phyloP scores from a whole-genome alignment of 2,113 vertebrate species.

The Girardinichthys multiradiatus region DNA sequence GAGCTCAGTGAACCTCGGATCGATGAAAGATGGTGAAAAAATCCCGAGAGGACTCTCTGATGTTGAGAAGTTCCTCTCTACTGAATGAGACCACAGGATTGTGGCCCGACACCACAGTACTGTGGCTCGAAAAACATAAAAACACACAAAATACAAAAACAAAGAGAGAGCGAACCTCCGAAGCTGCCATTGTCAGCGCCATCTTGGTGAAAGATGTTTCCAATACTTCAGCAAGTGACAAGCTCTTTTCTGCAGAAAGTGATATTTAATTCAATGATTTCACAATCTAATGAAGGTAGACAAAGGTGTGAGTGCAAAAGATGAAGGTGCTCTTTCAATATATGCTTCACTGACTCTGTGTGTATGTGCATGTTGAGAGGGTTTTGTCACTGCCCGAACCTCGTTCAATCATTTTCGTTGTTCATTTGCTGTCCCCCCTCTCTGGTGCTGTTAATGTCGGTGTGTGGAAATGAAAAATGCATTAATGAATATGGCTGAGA shows the following conservation, averaged over 20 bases:
- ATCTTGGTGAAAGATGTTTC: not conserved
- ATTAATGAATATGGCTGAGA: slow-evolving; percentile 54
- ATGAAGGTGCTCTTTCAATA: slow-evolving; percentile 23
- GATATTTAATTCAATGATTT: slow-evolving; percentile 45
- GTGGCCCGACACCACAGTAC: too few relatives aligned
- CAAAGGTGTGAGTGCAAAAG: slow-evolving; percentile 7
- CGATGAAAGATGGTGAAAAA: too few relatives aligned
- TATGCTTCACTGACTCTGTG: slow-evolving; percentile 21
- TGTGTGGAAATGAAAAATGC: slow-evolving; percentile 57
- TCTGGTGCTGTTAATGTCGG: slow-evolving; percentile 39
- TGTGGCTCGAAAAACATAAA: too few relatives aligned
- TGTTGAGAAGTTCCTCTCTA: too few relatives aligned
- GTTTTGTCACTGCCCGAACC: slow-evolving; percentile 23
- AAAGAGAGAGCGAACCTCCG: too few relatives aligned
- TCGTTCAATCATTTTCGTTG: slow-evolving; percentile 18
- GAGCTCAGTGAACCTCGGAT: too few relatives aligned
- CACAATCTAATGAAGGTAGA: slow-evolving; percentile 9
- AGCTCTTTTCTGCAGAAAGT: slow-evolving; percentile 23
- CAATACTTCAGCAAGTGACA: slow-evolving; percentile 11
- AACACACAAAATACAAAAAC: too few relatives aligned
- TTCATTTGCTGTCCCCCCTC: slow-evolving; percentile 25
- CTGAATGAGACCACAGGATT: too few relatives aligned
- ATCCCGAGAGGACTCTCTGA: too few relatives aligned
- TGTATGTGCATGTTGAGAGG: slow-evolving; percentile 12
- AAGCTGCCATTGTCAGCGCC: too few relatives aligned